Evolutionary conservation across 2,797 vertebrate genomes (phyloP).

Genomic region (Phrynocephalus guinanensis): DNA sequence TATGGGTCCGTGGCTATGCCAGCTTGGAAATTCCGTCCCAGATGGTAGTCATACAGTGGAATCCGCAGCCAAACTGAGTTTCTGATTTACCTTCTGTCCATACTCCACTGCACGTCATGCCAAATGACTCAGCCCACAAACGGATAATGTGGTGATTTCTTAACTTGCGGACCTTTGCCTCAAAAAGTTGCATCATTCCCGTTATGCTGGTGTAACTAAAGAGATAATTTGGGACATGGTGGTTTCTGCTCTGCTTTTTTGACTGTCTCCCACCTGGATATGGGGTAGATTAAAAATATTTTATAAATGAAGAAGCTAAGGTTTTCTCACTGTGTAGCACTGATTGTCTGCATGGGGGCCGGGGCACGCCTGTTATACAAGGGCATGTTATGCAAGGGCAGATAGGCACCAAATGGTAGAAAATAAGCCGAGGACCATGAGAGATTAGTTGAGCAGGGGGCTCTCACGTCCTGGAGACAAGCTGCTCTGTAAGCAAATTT

Average conservation of each 20-base stretch:
- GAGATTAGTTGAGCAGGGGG: not conserved
- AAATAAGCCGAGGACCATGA: not conserved
- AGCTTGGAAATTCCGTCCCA: too few species aligned
- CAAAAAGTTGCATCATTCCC: too few species aligned
- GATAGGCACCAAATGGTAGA: conserved; percentile 6
- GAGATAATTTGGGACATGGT: too few species aligned
- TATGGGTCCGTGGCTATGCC: not conserved
- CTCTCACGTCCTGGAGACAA: not conserved
- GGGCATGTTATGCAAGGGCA: conserved; percentile 10
- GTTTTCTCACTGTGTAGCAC: not conserved
- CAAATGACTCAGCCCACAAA: too few species aligned
- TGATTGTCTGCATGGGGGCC: not conserved
- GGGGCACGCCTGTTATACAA: not conserved
- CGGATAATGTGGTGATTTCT: too few species aligned
- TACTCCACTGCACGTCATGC: too few species aligned
- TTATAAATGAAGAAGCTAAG: not conserved
- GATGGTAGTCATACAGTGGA: too few species aligned
- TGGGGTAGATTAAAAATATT: not conserved
- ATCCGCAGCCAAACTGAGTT: too few species aligned
- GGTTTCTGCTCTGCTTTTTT: not conserved
- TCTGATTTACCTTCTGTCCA: too few species aligned
- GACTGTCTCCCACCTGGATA: not conserved
- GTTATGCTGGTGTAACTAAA: too few species aligned
- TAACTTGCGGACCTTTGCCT: too few species aligned
- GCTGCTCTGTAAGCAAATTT: conserved; percentile 19